A percentile compares a stretch with the other conserved stretches of the same genome.
Conservation (phyloP, 2,888 invertebrate genomes). For the Stenurella melanura region DNA sequence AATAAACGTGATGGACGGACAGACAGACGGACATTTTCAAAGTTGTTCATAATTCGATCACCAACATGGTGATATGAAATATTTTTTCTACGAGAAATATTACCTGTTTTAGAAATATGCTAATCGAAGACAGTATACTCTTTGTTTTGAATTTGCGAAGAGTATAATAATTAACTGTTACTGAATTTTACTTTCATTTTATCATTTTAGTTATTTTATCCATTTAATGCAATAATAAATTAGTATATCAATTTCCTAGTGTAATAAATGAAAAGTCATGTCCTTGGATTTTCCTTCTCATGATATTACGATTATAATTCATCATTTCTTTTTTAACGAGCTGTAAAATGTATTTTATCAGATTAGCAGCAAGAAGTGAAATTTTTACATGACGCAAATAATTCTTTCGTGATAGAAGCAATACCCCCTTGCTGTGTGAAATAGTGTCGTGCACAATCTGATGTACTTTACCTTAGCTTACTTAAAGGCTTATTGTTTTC, state of each 20-base stretch:
- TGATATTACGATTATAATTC: conserved; percentile 11
- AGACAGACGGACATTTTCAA: no score
- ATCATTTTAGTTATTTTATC: no score
- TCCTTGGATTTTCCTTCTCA: conserved; percentile 16
- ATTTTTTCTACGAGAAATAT: no score
- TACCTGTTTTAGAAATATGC: no score
- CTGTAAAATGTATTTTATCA: conserved; percentile 33
- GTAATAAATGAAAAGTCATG: conserved; percentile 16
- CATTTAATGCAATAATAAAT: no score
- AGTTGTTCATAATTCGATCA: no score
- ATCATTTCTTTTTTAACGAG: conserved; percentile 27
- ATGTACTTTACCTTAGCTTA: conserved; percentile 27
- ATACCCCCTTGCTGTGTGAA: conserved; percentile 24
- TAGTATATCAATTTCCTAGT: background rate
- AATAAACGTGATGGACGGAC: no score
- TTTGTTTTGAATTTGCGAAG: no score
- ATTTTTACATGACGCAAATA: conserved; percentile 34
- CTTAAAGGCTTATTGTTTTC: conserved; percentile 36
- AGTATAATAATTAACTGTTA: no score
- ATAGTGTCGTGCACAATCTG: conserved; percentile 32
- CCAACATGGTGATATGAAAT: no score
- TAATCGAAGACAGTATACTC: no score
- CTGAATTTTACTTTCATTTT: no score
- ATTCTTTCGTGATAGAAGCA: conserved; percentile 41
- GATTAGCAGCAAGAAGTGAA: conserved; percentile 14